A percentile compares a stretch with the other conserved stretches of the same genome.
Evolutionary conservation across 2,113 vertebrate genomes (phyloP).

Genomic region (Urocynchramus pylzowi): DNA sequence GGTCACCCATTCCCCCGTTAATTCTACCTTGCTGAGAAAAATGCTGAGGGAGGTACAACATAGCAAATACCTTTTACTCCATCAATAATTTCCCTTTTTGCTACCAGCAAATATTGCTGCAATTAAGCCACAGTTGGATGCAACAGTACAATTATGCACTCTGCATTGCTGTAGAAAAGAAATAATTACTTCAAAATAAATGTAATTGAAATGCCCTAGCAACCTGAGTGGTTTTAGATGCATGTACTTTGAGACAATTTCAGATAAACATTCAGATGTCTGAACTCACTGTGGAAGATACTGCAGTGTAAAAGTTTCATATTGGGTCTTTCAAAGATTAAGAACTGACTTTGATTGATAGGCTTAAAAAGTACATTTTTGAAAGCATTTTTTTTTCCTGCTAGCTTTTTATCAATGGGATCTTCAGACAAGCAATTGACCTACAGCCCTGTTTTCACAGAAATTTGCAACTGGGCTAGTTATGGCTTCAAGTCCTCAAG

Average conservation of each 20-base stretch:
- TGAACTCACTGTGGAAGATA: background rate
- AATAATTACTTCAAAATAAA: conserved; percentile 46
- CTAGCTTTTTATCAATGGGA: background rate
- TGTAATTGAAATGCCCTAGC: background rate
- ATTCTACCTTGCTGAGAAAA: conserved; percentile 47
- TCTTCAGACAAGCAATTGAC: background rate
- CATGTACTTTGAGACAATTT: background rate
- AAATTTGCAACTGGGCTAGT: background rate
- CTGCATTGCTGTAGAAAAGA: conserved; percentile 17
- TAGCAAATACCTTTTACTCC: background rate
- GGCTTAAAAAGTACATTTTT: conserved; percentile 17
- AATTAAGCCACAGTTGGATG: conserved; percentile 50
- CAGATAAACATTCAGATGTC: background rate
- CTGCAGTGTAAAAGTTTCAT: background rate
- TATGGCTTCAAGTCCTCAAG: background rate
- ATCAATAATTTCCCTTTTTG: conserved; percentile 43
- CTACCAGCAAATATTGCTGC: conserved; percentile 17
- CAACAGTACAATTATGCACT: conserved; percentile 12
- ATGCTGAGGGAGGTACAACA: conserved; percentile 16
- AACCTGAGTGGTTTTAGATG: conserved; percentile 1
- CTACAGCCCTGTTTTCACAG: background rate
- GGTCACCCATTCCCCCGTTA: conserved; percentile 15
- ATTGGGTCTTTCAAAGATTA: conserved; percentile 1
- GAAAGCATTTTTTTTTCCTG: background rate
- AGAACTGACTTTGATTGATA: conserved; percentile 11